Evolutionary conservation across 2,888 invertebrate species (phyloP).

Genomic region (Amphipyra berbera): DNA sequence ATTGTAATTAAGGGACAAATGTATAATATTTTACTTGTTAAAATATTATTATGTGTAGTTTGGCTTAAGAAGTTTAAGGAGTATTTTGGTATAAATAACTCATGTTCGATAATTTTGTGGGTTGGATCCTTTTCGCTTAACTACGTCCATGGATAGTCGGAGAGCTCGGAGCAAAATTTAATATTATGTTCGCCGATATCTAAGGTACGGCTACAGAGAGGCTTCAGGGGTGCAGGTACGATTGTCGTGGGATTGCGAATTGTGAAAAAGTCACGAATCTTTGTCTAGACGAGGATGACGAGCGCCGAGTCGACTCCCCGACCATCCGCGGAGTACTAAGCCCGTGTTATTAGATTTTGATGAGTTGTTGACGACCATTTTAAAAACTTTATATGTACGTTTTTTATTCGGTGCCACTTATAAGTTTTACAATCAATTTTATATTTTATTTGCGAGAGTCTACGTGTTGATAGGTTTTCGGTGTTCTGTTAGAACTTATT

Average conservation of each 20-base stretch:
- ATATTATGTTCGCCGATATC: conserved; percentile 81
- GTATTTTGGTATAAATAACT: too few relatives aligned
- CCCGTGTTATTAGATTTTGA: conserved; percentile 82
- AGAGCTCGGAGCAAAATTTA: conserved; percentile 80
- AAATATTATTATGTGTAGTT: too few relatives aligned
- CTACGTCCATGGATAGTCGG: conserved; percentile 83
- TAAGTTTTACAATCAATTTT: conserved; percentile 60
- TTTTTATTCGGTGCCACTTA: conserved; percentile 52
- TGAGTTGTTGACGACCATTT: conserved; percentile 78
- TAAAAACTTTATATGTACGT: conserved; percentile 62
- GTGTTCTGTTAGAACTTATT: conserved; percentile 25
- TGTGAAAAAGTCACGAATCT: conserved; percentile 85
- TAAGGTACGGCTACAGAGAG: conserved; percentile 65
- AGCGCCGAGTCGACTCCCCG: conserved; percentile 16
- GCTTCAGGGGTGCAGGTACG: conserved; percentile 60
- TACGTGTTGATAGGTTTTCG: conserved; percentile 23
- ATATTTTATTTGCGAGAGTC: conserved; percentile 42
- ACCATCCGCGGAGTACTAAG: conserved; percentile 64
- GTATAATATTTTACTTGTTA: too few relatives aligned
- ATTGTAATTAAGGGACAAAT: too few relatives aligned
- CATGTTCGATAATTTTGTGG: too few relatives aligned
- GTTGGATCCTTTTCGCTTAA: too few relatives aligned
- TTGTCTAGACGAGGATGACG: conserved; percentile 84
- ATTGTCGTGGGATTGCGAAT: conserved; percentile 84
- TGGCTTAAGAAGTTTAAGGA: too few relatives aligned